These are phyloP conservation scores for Bilobella aurantiaca DNA, from an alignment of 1,140 invertebrate species.

Conservation along the genomic window DNA sequence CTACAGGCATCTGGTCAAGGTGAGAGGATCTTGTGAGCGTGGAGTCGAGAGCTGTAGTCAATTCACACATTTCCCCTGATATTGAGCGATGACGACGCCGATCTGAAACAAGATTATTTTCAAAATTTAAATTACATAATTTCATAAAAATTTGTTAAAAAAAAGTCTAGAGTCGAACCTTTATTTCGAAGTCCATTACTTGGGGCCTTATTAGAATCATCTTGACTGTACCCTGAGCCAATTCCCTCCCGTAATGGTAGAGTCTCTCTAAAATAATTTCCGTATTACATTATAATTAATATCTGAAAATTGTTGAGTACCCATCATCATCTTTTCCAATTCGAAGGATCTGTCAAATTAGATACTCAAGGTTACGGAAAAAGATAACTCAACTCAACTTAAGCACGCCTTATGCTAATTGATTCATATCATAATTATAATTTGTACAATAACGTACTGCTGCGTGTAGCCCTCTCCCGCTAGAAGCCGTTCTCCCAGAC, in stretches of 20 bases:
- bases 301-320: too few relatives aligned
- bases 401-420: too few relatives aligned
- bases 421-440: too few relatives aligned
- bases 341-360: too few relatives aligned
- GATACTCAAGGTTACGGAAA: too few relatives aligned
- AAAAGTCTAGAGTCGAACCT: background rate
- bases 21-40: constrained; percentile 22
- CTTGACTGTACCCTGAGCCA: constrained; percentile 67
- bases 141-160: too few relatives aligned
- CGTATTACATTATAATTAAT: too few relatives aligned
- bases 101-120: constrained; percentile 15
- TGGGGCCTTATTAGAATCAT: constrained; percentile 48
- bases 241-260: constrained; percentile 37
- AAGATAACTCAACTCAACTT: too few relatives aligned
- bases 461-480: constrained; percentile 35
- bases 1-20: constrained; percentile 18
- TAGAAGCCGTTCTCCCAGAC: constrained; percentile 35
- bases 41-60: constrained; percentile 20
- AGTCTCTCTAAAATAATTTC: background rate
- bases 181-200: constrained; percentile 41
- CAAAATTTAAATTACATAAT: background rate
- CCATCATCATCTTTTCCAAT: too few relatives aligned
- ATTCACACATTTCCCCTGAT: constrained; percentile 32
- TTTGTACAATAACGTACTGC: constrained; percentile 28
- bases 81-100: constrained; percentile 31